Percentiles rank a stretch among this genome's conserved stretches.
Evolutionary conservation across 2,888 invertebrate species (phyloP).

Genomic region (Tanypteryx hageni): DNA sequence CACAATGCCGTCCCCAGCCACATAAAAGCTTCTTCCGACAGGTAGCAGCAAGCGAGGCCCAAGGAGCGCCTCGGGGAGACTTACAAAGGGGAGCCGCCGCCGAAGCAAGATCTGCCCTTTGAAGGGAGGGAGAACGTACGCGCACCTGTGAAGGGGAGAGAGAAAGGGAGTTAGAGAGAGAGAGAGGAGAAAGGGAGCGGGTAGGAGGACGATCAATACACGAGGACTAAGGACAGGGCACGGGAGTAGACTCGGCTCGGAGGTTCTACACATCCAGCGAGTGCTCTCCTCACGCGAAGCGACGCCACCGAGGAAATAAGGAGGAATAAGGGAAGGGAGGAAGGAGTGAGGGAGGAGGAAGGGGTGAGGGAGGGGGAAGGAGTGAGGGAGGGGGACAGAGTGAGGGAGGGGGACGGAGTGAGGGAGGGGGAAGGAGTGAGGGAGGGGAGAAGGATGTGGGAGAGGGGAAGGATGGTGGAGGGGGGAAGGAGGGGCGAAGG

Average conservation of each 20-base stretch:
- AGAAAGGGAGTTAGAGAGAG: too few relatives aligned
- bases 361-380: too few relatives aligned
- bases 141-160: not conserved
- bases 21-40: constrained; percentile 6
- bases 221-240: not conserved
- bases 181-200: not conserved
- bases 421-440: too few relatives aligned
- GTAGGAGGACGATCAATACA: not conserved
- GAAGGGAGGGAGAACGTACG: not conserved
- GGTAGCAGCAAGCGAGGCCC: not conserved
- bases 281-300: not conserved
- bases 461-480: too few relatives aligned
- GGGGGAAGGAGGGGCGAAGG: too few relatives aligned
- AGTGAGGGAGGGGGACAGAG: too few relatives aligned
- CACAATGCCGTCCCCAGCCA: not conserved
- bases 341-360: too few relatives aligned
- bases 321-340: too few relatives aligned
- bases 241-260: not conserved
- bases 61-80: not conserved
- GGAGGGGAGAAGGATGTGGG: too few relatives aligned
- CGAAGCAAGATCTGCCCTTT: not conserved
- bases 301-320: too few relatives aligned
- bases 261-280: too few relatives aligned
- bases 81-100: not conserved
- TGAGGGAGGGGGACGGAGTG: too few relatives aligned